Evolutionary conservation across 2,797 vertebrate genomes (phyloP), one percentile per base, ranked within the genome.

Genomic region (Notolabrus celidotus): DNA sequence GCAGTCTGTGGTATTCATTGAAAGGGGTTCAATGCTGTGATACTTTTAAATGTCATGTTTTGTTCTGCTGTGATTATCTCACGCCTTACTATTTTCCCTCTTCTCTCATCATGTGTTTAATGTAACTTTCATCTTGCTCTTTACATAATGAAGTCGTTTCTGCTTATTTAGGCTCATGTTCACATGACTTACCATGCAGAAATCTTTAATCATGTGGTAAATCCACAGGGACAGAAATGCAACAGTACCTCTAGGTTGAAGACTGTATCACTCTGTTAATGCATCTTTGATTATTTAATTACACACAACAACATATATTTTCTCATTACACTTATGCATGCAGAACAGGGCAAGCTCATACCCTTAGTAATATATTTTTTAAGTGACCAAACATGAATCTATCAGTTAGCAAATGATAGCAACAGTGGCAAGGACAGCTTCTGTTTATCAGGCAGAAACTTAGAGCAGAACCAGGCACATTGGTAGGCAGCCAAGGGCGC

Each of bases 1-100:
- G 31, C 57, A 49, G 22, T 9, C 23, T 53, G 56, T 57, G 23
- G 56, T 52, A 38, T 70, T 33, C 46, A 46, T 22, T 20, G 2
- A 20, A 22, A 64, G 1, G 14, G 3, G 5, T 29, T 38, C 34
- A 61, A 25, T 22, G 17, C 51, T 39, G 20, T n/a, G 20, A 23
- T 65, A 4, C 5, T 10, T 31, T 34, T 41, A 31, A 14, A 23
- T 58, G 6, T 49, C 14, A 19, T 33, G 19, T 49, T 34, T 12
- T 25, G 7, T 22, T n/a, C 20, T 39, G 12, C 10, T 4, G 8
- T 39, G 5, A 20, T 29, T 27, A 19, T 42, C 16, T 17, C 5
- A 10, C 27, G 10, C 9, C 4, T 12, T 25, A 20, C 29, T 16
- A 34, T 25, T 49, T 5, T 33, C 23, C 6, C 17, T 22, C 17